These are phyloP conservation scores for Tarsius wallacei DNA, from an alignment of 2,797 vertebrate genomes.

Conservation along the genomic window DNA sequence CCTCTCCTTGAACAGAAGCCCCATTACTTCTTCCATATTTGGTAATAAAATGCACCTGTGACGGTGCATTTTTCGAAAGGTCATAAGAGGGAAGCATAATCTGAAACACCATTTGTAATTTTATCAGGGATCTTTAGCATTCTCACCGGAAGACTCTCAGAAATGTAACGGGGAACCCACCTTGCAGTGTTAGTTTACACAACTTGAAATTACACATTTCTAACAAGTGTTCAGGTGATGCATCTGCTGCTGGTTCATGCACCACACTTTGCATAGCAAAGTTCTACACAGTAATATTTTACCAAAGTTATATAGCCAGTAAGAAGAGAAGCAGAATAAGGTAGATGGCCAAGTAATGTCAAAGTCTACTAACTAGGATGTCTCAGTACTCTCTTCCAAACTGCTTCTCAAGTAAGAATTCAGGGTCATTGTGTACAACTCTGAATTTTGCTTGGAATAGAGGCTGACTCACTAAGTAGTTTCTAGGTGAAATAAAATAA, in stretches of 20 bases:
- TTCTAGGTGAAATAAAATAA: background rate
- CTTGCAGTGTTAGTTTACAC: background rate
- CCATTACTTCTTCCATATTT: background rate
- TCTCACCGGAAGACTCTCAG: background rate
- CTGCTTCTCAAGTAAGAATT: background rate
- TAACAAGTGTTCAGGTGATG: background rate
- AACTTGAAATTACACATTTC: background rate
- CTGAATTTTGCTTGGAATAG: background rate
- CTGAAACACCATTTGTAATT: background rate
- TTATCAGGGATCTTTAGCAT: background rate
- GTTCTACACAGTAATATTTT: background rate
- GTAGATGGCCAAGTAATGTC: background rate
- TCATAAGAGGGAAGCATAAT: background rate
- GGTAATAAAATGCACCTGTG: background rate
- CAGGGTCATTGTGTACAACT: background rate
- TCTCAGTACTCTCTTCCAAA: background rate
- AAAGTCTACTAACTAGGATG: background rate
- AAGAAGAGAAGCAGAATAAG: background rate
- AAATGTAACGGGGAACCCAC: background rate
- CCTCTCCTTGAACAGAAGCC: background rate
- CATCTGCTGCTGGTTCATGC: background rate
- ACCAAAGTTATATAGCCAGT: background rate
- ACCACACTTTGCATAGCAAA: background rate
- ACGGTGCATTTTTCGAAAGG: constrained; percentile 23
- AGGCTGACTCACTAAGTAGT: background rate